These are phyloP conservation scores for Danio choprae DNA, from an alignment of 2,797 vertebrate species.

Conservation along the genomic window DNA sequence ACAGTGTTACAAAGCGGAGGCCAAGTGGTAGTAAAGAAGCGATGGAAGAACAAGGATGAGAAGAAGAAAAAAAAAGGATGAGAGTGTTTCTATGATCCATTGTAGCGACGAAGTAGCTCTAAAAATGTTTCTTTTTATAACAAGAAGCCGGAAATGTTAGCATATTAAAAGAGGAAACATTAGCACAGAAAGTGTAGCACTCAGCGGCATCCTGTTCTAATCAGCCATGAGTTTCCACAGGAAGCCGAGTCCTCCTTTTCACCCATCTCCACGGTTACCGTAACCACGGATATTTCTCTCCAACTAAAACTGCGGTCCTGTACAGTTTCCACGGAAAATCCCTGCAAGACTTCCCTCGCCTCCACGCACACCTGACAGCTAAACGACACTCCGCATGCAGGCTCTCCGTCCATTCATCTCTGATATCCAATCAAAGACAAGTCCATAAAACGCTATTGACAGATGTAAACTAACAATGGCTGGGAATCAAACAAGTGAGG, in stretches of 20 bases:
- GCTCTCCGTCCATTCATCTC: conserved; percentile 18
- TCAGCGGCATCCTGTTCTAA: conserved; percentile 57
- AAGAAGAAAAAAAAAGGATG: conserved; percentile 17
- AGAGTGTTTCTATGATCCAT: conserved; percentile 55
- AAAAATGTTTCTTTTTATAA: conserved; percentile 79
- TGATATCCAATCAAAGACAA: conserved; percentile 36
- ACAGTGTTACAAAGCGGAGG: conserved; percentile 2
- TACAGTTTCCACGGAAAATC: conserved; percentile 63
- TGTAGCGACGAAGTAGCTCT: conserved; percentile 67
- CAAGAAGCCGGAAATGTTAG: conserved; percentile 60
- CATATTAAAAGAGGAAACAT: conserved; percentile 40
- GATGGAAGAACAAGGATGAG: conserved; percentile 58
- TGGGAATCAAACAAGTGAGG: conserved; percentile 16
- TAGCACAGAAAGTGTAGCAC: conserved; percentile 40
- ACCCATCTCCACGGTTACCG: conserved; percentile 62
- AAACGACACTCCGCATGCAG: background rate
- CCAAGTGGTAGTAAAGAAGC: conserved; percentile 57
- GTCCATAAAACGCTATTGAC: conserved; percentile 31
- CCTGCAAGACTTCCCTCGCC: conserved; percentile 43
- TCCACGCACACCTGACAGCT: conserved; percentile 35
- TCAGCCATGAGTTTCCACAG: conserved; percentile 55
- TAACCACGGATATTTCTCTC: conserved; percentile 60
- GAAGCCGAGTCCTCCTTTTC: conserved; percentile 52
- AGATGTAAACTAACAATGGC: conserved; percentile 37
- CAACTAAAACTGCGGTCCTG: conserved; percentile 44